A percentile compares a stretch with the other conserved stretches of the same genome.
phyloP scores from a whole-genome alignment of 2,797 vertebrate species.

The Denticeps clupeoides region DNA sequence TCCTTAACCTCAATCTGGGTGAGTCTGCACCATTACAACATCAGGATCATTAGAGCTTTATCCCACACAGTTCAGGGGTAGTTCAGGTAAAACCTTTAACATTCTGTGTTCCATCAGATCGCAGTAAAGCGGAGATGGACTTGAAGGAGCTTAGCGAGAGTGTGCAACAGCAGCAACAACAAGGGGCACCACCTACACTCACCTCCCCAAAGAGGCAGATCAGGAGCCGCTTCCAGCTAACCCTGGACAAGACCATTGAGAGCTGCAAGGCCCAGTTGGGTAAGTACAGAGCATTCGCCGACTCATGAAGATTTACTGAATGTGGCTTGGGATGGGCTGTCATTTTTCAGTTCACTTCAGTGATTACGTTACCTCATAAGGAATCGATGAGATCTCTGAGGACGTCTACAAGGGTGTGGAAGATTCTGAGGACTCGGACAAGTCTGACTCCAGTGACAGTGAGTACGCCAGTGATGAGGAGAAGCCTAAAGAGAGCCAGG shows the following conservation, averaged over 20 bases:
- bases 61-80: too few species aligned
- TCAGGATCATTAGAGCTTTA: too few species aligned
- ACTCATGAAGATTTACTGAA: background rate
- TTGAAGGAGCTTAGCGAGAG: slow-evolving; percentile 91
- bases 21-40: too few species aligned
- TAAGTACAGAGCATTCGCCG: slow-evolving; percentile 52
- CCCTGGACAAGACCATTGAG: slow-evolving; percentile 96
- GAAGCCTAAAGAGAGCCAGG: slow-evolving; percentile 70
- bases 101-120: slow-evolving; percentile 55
- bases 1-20: slow-evolving; percentile 96
- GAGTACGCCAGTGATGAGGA: slow-evolving; percentile 83
- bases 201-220: slow-evolving; percentile 89
- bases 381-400: slow-evolving; percentile 93
- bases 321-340: background rate
- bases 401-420: slow-evolving; percentile 86
- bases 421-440: slow-evolving; percentile 93
- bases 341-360: background rate
- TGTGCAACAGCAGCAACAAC: slow-evolving; percentile 73
- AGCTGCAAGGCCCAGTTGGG: slow-evolving; percentile 95
- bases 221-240: slow-evolving; percentile 90
- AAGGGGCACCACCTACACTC: slow-evolving; percentile 64
- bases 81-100: too few species aligned
- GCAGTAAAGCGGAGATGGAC: slow-evolving; percentile 97
- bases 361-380: slow-evolving; percentile 51
- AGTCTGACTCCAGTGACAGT: slow-evolving; percentile 87